phyloP scores from a whole-genome alignment of 1,140 invertebrate genomes.

The Polyergus mexicanus region DNA sequence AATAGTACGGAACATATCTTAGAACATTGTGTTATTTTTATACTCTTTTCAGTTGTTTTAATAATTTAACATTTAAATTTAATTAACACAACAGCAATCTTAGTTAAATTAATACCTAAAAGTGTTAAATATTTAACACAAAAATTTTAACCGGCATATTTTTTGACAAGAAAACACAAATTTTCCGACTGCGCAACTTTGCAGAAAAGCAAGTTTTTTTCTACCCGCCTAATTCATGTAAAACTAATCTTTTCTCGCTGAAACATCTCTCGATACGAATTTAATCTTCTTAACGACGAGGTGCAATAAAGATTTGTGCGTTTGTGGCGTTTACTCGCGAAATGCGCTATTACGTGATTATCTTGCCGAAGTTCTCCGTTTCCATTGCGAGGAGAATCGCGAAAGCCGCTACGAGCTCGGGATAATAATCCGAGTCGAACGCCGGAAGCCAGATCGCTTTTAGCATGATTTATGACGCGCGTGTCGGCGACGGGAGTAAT shows the following conservation, averaged over 20 bases:
- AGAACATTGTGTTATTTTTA: too few relatives aligned
- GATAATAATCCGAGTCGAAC: neutral
- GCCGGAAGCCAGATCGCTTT: neutral
- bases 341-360: conserved; percentile 29
- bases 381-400: neutral
- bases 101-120: too few relatives aligned
- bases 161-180: too few relatives aligned
- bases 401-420: neutral
- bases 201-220: neutral
- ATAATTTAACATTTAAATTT: too few relatives aligned
- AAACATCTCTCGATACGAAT: neutral
- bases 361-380: neutral
- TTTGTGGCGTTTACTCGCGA: neutral
- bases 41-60: too few relatives aligned
- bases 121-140: too few relatives aligned
- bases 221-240: neutral
- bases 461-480: neutral
- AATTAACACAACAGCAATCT: too few relatives aligned
- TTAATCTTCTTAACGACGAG: neutral
- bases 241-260: neutral
- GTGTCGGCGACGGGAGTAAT: neutral
- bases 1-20: too few relatives aligned
- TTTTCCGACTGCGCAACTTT: neutral
- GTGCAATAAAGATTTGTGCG: neutral
- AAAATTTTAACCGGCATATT: too few relatives aligned